phyloP scores from a whole-genome alignment of 1,140 invertebrate genomes.

The Vanessa tameamea region DNA sequence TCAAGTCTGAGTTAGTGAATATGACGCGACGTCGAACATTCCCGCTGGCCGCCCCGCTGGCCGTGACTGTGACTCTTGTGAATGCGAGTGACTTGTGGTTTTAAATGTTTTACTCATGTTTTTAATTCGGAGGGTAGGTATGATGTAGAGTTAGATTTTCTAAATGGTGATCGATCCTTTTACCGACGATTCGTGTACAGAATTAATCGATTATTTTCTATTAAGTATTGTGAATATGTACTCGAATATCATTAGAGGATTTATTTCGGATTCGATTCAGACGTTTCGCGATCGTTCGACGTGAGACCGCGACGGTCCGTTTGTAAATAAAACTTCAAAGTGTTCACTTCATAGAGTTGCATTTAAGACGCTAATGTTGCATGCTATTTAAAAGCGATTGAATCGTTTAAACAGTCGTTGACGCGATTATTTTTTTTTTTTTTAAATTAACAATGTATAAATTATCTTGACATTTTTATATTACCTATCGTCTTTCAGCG shows the following conservation, averaged over 20 bases:
- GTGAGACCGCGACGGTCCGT: conserved; percentile 46
- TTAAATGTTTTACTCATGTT: conserved; percentile 72
- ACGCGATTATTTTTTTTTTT: conserved; percentile 40
- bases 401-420: conserved; percentile 43
- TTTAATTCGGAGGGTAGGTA: conserved; percentile 64
- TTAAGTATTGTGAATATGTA: conserved; percentile 76
- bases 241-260: conserved; percentile 75
- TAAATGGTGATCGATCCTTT: conserved; percentile 57
- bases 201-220: conserved; percentile 55
- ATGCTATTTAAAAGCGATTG: conserved; percentile 61
- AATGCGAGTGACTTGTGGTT: conserved; percentile 66
- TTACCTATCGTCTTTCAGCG: conserved; percentile 49
- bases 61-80: conserved; percentile 26
- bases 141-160: conserved; percentile 57
- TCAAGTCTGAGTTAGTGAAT: too few relatives aligned
- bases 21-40: conserved; percentile 10
- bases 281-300: conserved; percentile 51
- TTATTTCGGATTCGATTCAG: conserved; percentile 62
- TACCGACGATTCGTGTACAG: conserved; percentile 64
- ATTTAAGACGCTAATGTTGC: conserved; percentile 77
- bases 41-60: not conserved
- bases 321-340: conserved; percentile 75
- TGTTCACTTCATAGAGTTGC: conserved; percentile 76
- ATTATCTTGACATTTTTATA: conserved; percentile 41
- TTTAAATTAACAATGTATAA: conserved; percentile 37